A percentile compares a stretch with the other conserved stretches of the same genome.
Evolutionary conservation across 2,888 invertebrate species (phyloP).

Genomic region (Dynastes hyllus): DNA sequence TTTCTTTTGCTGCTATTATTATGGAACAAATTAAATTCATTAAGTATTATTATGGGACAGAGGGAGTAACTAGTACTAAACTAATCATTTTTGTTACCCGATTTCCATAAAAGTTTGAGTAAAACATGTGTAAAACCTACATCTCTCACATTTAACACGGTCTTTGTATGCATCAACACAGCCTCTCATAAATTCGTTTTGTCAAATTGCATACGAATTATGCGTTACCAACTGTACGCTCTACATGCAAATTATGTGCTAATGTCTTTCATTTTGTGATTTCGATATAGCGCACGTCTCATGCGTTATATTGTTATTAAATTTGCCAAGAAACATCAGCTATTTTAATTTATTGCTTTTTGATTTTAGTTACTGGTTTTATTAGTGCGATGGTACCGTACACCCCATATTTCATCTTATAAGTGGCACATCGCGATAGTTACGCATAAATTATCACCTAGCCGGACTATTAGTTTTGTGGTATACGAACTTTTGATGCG

Average conservation of each 20-base stretch:
- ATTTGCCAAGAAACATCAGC: conserved; percentile 1
- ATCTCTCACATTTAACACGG: not conserved
- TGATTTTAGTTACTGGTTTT: conserved; percentile 8
- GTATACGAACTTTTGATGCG: not conserved
- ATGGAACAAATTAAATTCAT: too few relatives aligned
- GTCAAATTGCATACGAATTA: not conserved
- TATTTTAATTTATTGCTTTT: not conserved
- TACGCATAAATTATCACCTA: conserved; percentile 15
- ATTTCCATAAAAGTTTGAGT: too few relatives aligned
- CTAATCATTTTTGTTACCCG: too few relatives aligned
- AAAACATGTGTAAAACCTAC: too few relatives aligned
- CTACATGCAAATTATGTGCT: not conserved
- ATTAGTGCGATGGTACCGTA: not conserved
- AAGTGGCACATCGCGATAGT: conserved; percentile 5
- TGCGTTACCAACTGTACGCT: conserved; percentile 1
- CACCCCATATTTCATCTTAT: not conserved
- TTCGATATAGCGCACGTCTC: not conserved
- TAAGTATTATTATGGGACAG: too few relatives aligned
- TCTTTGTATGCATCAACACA: not conserved
- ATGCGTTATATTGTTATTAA: conserved; percentile 1
- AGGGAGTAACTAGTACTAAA: too few relatives aligned
- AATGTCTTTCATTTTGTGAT: not conserved
- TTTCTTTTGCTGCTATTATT: too few relatives aligned
- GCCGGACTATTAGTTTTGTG: conserved; percentile 8
- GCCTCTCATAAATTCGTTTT: not conserved